A percentile compares a stretch with the other conserved stretches of the same genome.
These are phyloP conservation scores for Diprion similis DNA, from an alignment of 1,140 invertebrate genomes.

Conservation along the genomic window DNA sequence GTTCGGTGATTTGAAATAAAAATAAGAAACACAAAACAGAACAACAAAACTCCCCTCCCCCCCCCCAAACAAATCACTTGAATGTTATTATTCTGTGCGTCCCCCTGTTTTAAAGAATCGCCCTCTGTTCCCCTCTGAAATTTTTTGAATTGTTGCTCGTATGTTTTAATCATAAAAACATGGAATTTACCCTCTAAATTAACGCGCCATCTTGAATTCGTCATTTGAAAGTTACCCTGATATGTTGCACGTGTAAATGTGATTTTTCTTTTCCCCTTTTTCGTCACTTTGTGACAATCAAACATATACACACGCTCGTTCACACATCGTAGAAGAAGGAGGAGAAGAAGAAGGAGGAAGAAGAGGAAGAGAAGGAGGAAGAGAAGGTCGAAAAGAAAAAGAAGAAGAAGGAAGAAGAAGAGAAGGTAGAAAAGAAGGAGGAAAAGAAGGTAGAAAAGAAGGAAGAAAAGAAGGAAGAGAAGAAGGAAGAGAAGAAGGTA, in stretches of 20 bases:
- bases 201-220: neutral
- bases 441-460: conserved; percentile 39
- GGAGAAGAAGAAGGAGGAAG: conserved; percentile 30
- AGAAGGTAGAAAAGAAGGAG: conserved; percentile 37
- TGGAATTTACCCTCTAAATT: too few relatives aligned
- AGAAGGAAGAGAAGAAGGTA: conserved; percentile 49
- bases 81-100: too few relatives aligned
- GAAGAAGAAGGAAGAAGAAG: conserved; percentile 41
- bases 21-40: too few relatives aligned
- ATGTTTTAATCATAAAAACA: too few relatives aligned
- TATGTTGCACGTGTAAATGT: neutral
- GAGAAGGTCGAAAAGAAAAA: conserved; percentile 57
- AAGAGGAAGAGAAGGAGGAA: conserved; percentile 58
- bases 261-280: neutral
- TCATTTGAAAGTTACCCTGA: neutral
- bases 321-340: conserved; percentile 43
- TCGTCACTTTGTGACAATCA: conserved; percentile 14
- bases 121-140: too few relatives aligned
- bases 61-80: too few relatives aligned
- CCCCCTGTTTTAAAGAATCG: too few relatives aligned
- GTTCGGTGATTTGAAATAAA: too few relatives aligned
- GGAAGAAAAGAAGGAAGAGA: conserved; percentile 51
- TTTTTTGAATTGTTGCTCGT: too few relatives aligned
- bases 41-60: too few relatives aligned
- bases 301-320: neutral